These are phyloP conservation scores for Allygus modestus DNA, from an alignment of 2,888 invertebrate genomes.

Conservation along the genomic window DNA sequence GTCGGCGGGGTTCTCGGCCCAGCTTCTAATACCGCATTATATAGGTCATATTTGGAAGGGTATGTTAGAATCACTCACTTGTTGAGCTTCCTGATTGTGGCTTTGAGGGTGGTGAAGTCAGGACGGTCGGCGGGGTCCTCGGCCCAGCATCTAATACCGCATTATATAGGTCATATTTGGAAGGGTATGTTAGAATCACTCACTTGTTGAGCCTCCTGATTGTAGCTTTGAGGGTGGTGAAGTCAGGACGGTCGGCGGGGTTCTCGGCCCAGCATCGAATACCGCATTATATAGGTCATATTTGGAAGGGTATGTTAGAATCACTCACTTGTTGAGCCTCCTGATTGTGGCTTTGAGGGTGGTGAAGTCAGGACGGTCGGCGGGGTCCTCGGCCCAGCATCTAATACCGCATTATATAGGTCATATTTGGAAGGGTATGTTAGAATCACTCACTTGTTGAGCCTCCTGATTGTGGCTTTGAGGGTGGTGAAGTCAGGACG, in stretches of 20 bases:
- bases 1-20: slow-evolving; percentile 95
- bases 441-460: no score
- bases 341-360: no score
- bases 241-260: slow-evolving; percentile 93
- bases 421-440: no score
- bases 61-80: no score
- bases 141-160: slow-evolving; percentile 94
- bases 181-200: no score
- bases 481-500: no score
- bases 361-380: no score
- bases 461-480: no score
- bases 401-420: slow-evolving; percentile 91
- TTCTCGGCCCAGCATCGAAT: slow-evolving; percentile 98
- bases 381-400: slow-evolving; percentile 98
- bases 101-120: slow-evolving; percentile 93
- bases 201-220: slow-evolving; percentile 97
- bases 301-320: no score
- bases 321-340: no score
- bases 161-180: slow-evolving; percentile 92
- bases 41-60: no score
- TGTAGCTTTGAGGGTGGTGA: slow-evolving; percentile 90
- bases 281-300: slow-evolving; percentile 90
- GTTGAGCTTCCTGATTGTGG: slow-evolving; percentile 93
- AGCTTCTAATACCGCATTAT: slow-evolving; percentile 94
- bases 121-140: slow-evolving; percentile 95